Evolutionary conservation across 2,888 invertebrate genomes (phyloP), one percentile per base, ranked within the genome.

Genomic region (Iselma pallidipennis): DNA sequence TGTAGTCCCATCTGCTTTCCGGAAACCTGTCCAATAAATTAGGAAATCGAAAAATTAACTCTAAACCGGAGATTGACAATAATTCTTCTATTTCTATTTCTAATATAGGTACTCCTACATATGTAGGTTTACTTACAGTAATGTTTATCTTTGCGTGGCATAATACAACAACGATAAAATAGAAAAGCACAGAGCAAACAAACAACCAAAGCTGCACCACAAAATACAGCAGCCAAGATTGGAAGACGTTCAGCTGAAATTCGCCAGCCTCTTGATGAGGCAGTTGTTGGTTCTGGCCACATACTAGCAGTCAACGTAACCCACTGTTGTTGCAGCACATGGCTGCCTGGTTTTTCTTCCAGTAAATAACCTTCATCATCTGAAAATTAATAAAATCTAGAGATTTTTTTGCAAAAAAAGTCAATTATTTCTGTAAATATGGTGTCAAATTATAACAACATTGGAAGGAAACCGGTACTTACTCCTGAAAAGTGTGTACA

Each of bases 111-210:
- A n/a, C n/a, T n/a, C n/a, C n/a, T n/a, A n/a, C n/a, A n/a, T n/a
- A 16, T 16, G 2, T 31, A 19, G 21, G 19, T 45, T 37, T 61
- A 78, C 85, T 84, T 81, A 89, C 89, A 87, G 76, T 87, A 87
- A 66, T 88, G 87, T 82, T 88, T 88, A 81, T 88, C 88, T 76
- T 87, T 85, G 68, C 87, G 86, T 73, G 88, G 88, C 86, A 88
- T 87, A 78, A 88, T 85, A 83, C 88, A 88, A 80, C 88, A 89
- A 80, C 87, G 86, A 82, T 88, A 89, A 74, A 88, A 83, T 75
- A 89, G 82, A 77, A 87, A 82, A 70, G 88, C 85, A 78, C 88
- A 84, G 78, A 88, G 83, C 74, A 87, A 80, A 74, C 88, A 87
- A 74, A 88, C 86, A 74, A 88, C 86, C 73, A 88, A 83, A 66